A percentile compares a stretch with the other conserved stretches of the same genome.
These are phyloP conservation scores for Saturnia pavonia DNA, from an alignment of 2,888 invertebrate species.

Conservation along the genomic window DNA sequence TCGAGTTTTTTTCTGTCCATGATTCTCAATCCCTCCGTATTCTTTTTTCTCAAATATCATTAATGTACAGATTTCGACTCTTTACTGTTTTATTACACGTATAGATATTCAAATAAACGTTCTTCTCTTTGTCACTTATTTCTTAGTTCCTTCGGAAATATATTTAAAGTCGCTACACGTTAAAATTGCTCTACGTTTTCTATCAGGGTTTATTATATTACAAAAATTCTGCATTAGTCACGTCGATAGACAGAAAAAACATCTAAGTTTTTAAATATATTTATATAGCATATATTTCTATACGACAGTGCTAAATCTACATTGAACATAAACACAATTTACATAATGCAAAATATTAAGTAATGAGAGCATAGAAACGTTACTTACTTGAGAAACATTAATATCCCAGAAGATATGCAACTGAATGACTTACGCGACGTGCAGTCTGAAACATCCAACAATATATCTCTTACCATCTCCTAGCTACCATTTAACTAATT, in stretches of 20 bases:
- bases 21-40: no score
- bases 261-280: no score
- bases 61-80: no score
- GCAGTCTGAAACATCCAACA: background rate
- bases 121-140: no score
- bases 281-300: no score
- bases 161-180: background rate
- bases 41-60: no score
- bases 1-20: no score
- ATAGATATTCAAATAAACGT: no score
- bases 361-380: slow-evolving; percentile 25
- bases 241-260: no score
- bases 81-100: no score
- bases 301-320: no score
- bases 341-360: slow-evolving; percentile 18
- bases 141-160: background rate
- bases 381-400: slow-evolving; percentile 23
- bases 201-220: background rate
- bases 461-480: background rate
- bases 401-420: slow-evolving; percentile 15
- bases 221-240: no score
- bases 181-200: background rate
- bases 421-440: background rate
- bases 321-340: slow-evolving; percentile 10
- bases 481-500: background rate